Evolutionary conservation across 1,140 invertebrate genomes (phyloP).

Genomic region (Hyphantria cunea): DNA sequence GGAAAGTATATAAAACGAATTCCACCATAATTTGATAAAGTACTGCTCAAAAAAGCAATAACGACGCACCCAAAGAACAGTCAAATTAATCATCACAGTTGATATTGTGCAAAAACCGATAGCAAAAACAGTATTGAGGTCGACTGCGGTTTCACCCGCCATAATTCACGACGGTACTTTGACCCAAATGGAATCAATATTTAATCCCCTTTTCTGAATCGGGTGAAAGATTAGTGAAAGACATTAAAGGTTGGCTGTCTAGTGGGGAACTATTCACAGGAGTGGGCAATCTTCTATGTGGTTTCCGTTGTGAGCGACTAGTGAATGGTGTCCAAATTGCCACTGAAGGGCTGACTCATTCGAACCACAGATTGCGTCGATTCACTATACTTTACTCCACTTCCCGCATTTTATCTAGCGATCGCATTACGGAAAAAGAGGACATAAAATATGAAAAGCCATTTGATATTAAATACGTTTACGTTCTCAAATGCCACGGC

Average conservation of each 20-base stretch:
- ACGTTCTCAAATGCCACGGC: not conserved
- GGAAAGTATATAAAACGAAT: too few species aligned
- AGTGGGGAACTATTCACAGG: slow-evolving; percentile 38
- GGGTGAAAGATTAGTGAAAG: slow-evolving; percentile 26
- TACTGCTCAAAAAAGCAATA: too few species aligned
- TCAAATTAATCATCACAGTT: not conserved
- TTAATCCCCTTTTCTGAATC: slow-evolving; percentile 25
- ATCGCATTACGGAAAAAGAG: slow-evolving; percentile 31
- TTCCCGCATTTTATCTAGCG: slow-evolving; percentile 40
- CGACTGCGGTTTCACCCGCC: slow-evolving; percentile 10
- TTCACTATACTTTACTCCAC: slow-evolving; percentile 42
- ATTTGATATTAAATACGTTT: not conserved
- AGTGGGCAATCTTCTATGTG: slow-evolving; percentile 53
- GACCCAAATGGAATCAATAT: slow-evolving; percentile 16
- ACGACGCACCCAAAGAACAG: too few species aligned
- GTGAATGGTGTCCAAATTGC: slow-evolving; percentile 68
- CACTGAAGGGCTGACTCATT: slow-evolving; percentile 59
- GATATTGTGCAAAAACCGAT: not conserved
- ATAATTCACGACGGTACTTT: slow-evolving; percentile 17
- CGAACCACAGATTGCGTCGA: slow-evolving; percentile 45
- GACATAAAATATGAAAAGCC: slow-evolving; percentile 11
- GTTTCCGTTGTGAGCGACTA: slow-evolving; percentile 52
- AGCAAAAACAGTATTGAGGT: slow-evolving; percentile 22
- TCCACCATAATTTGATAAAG: too few species aligned
- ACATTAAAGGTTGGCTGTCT: slow-evolving; percentile 41